phyloP scores from a whole-genome alignment of 2,113 vertebrate genomes.

The Colossoma macropomum region DNA sequence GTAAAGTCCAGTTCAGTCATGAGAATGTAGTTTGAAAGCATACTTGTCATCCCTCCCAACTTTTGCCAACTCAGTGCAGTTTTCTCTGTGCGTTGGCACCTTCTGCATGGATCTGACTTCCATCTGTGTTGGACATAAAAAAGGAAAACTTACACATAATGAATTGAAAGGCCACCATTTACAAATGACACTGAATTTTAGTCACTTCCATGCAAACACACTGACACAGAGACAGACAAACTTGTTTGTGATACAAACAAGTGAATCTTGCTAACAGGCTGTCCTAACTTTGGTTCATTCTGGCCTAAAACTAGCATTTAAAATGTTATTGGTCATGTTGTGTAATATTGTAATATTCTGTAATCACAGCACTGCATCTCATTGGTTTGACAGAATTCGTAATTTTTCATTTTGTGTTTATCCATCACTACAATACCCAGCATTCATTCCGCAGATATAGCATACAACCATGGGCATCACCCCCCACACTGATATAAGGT shows the following conservation, averaged over 20 bases:
- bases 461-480: no score
- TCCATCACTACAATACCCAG: no score
- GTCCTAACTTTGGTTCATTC: background rate
- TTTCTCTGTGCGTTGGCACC: conserved; percentile 28
- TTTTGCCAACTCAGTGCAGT: conserved; percentile 31
- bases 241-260: background rate
- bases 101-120: conserved; percentile 42
- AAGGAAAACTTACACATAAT: background rate
- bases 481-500: no score
- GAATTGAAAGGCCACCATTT: background rate
- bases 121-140: conserved; percentile 24
- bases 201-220: background rate
- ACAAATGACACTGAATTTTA: background rate
- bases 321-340: no score
- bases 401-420: no score
- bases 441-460: no score
- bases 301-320: no score
- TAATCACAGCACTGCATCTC: no score
- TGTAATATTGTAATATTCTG: no score
- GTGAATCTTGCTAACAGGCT: background rate
- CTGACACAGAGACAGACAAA: no score
- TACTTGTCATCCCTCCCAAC: background rate
- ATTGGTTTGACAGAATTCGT: no score
- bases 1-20: background rate
- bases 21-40: background rate